Conservation (phyloP, 2,888 invertebrate species). For the Eurytoma californica region DNA sequence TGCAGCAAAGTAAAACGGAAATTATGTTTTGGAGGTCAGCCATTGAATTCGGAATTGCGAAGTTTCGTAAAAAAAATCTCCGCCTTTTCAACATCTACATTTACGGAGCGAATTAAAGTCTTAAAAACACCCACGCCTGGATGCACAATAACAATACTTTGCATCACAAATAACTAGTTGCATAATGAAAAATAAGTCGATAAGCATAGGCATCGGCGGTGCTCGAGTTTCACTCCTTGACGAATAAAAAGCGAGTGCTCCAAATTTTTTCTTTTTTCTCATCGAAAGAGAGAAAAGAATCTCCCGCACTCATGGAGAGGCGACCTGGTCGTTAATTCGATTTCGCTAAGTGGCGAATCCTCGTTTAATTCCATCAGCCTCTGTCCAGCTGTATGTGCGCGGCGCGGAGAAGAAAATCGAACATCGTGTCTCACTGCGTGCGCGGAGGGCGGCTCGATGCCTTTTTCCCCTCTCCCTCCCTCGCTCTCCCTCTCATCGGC, state of each 20-base stretch:
- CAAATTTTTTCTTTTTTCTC: too few relatives aligned
- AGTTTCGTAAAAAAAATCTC: neutral
- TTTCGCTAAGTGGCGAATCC: slow-evolving; percentile 19
- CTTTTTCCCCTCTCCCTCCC: slow-evolving; percentile 25
- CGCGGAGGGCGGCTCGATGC: slow-evolving; percentile 43
- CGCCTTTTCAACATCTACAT: too few relatives aligned
- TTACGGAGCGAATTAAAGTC: neutral
- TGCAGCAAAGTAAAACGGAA: too few relatives aligned
- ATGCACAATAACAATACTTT: slow-evolving; percentile 26
- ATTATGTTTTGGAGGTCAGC: slow-evolving; percentile 9
- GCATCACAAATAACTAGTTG: slow-evolving; percentile 31
- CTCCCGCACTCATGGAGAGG: neutral
- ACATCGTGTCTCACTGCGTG: slow-evolving; percentile 10
- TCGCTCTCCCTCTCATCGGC: neutral
- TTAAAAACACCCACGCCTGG: slow-evolving; percentile 13
- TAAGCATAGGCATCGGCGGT: too few relatives aligned
- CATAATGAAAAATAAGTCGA: slow-evolving; percentile 28
- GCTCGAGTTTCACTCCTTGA: too few relatives aligned
- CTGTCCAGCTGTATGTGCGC: slow-evolving; percentile 32
- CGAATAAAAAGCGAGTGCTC: too few relatives aligned
- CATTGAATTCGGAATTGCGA: slow-evolving; percentile 3
- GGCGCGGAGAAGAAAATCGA: slow-evolving; percentile 41
- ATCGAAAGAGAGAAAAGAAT: slow-evolving; percentile 5
- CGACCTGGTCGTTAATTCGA: slow-evolving; percentile 14
- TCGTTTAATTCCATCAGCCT: slow-evolving; percentile 13